Evolutionary conservation across 2,888 invertebrate genomes (phyloP).

Genomic region (Cosmopolites sordidus): DNA sequence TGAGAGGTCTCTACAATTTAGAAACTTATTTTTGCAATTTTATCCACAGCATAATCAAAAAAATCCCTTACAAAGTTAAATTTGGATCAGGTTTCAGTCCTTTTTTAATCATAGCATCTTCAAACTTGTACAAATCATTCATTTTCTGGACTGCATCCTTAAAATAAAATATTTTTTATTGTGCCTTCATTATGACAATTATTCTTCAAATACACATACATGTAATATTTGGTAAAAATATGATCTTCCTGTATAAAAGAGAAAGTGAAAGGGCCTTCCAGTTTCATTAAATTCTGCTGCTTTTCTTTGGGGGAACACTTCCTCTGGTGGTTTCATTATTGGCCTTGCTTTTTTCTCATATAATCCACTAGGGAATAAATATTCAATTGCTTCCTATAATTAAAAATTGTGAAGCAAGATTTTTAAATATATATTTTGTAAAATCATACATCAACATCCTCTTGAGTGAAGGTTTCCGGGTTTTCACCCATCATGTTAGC

Average conservation of each 20-base stretch:
- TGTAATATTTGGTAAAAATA: constrained; percentile 79
- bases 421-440: not conserved
- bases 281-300: constrained; percentile 86
- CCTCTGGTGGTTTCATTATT: constrained; percentile 82
- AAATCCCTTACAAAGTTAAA: constrained; percentile 50
- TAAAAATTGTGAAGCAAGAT: constrained; percentile 1
- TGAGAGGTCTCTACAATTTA: constrained; percentile 48
- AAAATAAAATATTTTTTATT: not conserved
- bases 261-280: constrained; percentile 84
- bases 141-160: constrained; percentile 64
- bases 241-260: constrained; percentile 89
- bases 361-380: constrained; percentile 94
- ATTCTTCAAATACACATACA: constrained; percentile 60
- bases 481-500: constrained; percentile 99
- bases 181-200: too few species aligned
- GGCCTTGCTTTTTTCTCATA: constrained; percentile 83
- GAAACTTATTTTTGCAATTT: constrained; percentile 35
- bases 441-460: constrained; percentile 74
- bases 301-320: constrained; percentile 78
- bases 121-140: constrained; percentile 61
- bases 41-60: too few species aligned
- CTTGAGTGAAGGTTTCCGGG: constrained; percentile 81
- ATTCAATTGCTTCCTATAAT: constrained; percentile 76
- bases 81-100: constrained; percentile 59
- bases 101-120: constrained; percentile 66